Percentiles rank a stretch among this genome's conserved stretches.
Evolutionary conservation across 2,797 vertebrate genomes (phyloP).

Genomic region (Danio tinwini): DNA sequence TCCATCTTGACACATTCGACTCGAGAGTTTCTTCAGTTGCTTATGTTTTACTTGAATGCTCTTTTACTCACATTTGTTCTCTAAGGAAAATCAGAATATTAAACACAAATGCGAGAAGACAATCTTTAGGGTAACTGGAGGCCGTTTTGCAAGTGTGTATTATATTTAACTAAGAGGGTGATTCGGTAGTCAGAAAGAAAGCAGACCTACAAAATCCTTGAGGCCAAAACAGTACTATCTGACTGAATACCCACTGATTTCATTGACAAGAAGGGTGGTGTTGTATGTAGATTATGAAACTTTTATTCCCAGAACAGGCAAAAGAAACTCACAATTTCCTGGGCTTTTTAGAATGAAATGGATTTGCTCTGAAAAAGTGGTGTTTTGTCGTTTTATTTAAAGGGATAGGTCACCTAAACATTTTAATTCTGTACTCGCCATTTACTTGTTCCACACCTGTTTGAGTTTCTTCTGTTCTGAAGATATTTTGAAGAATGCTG

Average conservation of each 20-base stretch:
- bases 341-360: slow-evolving; percentile 51
- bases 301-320: slow-evolving; percentile 38
- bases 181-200: slow-evolving; percentile 19
- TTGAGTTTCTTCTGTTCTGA: too few species aligned
- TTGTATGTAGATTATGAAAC: slow-evolving; percentile 23
- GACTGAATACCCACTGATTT: slow-evolving; percentile 43
- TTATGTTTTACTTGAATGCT: not conserved
- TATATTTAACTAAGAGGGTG: not conserved
- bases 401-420: too few species aligned
- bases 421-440: too few species aligned
- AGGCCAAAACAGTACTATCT: slow-evolving; percentile 55
- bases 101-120: not conserved
- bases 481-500: too few species aligned
- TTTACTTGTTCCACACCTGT: too few species aligned
- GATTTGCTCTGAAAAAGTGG: slow-evolving; percentile 31
- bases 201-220: slow-evolving; percentile 7
- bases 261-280: slow-evolving; percentile 20
- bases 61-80: slow-evolving; percentile 3
- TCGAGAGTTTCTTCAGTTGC: slow-evolving; percentile 22
- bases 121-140: slow-evolving; percentile 30
- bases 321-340: slow-evolving; percentile 51
- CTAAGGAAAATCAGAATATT: slow-evolving; percentile 22
- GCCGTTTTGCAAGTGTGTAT: slow-evolving; percentile 7
- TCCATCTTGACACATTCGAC: slow-evolving; percentile 45
- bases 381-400: slow-evolving; percentile 46